Evolutionary conservation across 2,113 vertebrate species (phyloP), one percentile per base, ranked within the genome.

Genomic region (Gambusia affinis): DNA sequence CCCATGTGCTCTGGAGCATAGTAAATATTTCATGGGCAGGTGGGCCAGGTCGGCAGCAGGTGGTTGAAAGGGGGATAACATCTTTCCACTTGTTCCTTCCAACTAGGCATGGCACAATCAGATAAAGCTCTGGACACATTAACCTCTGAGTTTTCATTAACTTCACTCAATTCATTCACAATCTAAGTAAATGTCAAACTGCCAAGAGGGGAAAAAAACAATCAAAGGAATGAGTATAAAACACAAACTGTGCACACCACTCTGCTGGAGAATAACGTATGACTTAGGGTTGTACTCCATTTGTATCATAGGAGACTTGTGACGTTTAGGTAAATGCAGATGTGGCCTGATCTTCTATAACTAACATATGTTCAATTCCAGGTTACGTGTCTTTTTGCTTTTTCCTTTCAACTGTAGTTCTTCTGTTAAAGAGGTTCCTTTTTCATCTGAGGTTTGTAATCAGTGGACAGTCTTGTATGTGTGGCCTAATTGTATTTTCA

Each of bases 11-110:
- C 80, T 85, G 80, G 83, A 89, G 44, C 10, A 42, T 81, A 85
- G 89, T 85, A 72, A 86, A 90, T 88, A 78, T 73, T 89, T 67
- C 35, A 33, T 22, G 61, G 67, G 79, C 86, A 89, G 88, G 90
- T 90, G 84, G 85, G 64, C 35, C 62, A 62, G 69, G 57, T 73
- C 28, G 51, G 85, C 83, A 88, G 84, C 89, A 90, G 87, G 81
- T 87, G 85, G 85, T 64, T 79, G 62, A 30, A 76, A 76, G 62
- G 79, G 70, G 65, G 85, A 70, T 72, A 89, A 72, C 86, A 88
- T 81, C 75, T 85, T 80, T 75, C 74, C 72, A 79, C 37, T 66
- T 73, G 64, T 63, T 75, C 75, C 69, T 27, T 64, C 42, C 71
- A 72, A 83, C 76, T 24, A 12, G 62, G 39, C 39, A 47, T 3